Evolutionary conservation across 2,113 vertebrate species (phyloP).

Genomic region (Tetrax tetrax): DNA sequence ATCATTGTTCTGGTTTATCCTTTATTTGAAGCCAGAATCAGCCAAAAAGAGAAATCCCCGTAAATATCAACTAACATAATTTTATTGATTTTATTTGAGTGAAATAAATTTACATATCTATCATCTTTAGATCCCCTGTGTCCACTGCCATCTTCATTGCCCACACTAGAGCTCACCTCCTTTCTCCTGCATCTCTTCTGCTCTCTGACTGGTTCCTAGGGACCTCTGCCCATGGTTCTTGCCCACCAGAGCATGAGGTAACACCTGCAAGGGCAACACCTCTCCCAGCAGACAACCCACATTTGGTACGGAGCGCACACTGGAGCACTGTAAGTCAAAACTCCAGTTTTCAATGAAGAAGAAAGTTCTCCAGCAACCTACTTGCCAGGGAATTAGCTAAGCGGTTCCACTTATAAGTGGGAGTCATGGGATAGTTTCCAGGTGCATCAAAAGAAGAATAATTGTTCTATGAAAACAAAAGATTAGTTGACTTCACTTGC

Average conservation of each 20-base stretch:
- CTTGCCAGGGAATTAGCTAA: not conserved
- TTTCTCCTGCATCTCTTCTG: not conserved
- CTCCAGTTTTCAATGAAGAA: not conserved
- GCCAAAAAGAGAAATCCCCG: not conserved
- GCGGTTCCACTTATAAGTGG: not conserved
- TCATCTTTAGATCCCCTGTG: not conserved
- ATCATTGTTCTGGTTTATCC: not conserved
- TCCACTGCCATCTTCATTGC: accelerated
- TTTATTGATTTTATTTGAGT: not conserved
- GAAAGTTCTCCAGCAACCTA: accelerated
- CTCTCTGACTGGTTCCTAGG: not conserved
- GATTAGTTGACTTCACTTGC: not conserved
- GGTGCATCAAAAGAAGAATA: not conserved
- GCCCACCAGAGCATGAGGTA: accelerated
- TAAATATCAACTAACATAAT: not conserved
- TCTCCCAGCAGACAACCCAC: not conserved
- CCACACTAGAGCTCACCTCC: not conserved
- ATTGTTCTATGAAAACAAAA: not conserved
- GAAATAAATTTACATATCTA: not conserved
- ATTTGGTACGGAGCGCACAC: not conserved
- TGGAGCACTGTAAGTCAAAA: not conserved
- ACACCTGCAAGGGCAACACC: accelerated
- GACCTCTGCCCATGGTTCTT: not conserved
- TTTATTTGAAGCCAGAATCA: not conserved
- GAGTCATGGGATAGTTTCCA: not conserved